A percentile compares a stretch with the other conserved stretches of the same genome.
Evolutionary conservation across 2,113 vertebrate species (phyloP).

Genomic region (Oncorhynchus tshawytscha): DNA sequence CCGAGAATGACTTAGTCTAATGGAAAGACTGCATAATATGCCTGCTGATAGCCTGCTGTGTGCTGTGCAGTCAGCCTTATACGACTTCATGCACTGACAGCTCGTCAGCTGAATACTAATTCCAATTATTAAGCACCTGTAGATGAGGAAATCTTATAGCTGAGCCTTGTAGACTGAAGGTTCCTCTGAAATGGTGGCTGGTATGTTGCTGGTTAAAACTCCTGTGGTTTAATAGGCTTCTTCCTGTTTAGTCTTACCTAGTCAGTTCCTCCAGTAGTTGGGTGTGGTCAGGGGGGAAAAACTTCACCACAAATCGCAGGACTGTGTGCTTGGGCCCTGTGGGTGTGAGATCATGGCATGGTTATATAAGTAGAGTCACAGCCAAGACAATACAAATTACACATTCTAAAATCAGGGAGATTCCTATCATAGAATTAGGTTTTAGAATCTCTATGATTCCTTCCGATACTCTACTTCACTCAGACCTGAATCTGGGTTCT

Average conservation of each 20-base stretch:
- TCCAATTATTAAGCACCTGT: background rate
- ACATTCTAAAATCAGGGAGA: background rate
- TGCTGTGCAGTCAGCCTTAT: background rate
- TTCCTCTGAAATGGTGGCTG: background rate
- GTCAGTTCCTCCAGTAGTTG: constrained; percentile 97
- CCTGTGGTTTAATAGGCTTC: background rate
- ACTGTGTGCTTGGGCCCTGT: constrained; percentile 89
- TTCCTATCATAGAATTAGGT: background rate
- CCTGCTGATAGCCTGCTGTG: background rate
- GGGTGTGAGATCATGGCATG: background rate
- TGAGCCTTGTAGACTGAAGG: background rate
- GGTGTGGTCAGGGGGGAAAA: constrained; percentile 93
- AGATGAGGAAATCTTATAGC: background rate
- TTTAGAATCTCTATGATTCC: background rate
- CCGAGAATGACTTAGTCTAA: constrained; percentile 6
- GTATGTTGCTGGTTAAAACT: background rate
- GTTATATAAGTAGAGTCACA: background rate
- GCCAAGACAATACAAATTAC: background rate
- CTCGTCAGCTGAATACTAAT: background rate
- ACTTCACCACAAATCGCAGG: constrained; percentile 95
- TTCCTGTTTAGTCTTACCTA: constrained; percentile 73
- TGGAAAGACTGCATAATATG: background rate
- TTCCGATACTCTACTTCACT: background rate
- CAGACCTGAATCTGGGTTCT: background rate
- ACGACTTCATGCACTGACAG: background rate